Evolutionary conservation across 2,797 vertebrate genomes (phyloP).

Genomic region (Molossus molossus): DNA sequence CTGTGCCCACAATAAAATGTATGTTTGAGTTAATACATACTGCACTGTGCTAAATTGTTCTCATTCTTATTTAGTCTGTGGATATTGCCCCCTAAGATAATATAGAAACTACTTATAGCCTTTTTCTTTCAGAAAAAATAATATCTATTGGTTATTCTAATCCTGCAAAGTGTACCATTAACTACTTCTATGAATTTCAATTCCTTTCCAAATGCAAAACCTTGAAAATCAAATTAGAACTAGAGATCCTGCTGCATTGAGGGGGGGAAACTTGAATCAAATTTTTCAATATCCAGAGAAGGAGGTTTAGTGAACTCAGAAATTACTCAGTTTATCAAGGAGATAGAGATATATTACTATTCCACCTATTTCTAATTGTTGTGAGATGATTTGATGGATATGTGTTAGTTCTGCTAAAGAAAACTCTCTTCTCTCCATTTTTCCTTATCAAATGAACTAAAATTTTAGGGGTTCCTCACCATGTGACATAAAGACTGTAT

Average conservation of each 20-base stretch:
- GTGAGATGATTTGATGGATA: background rate
- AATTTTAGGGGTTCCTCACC: background rate
- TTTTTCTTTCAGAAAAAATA: conserved; percentile 55
- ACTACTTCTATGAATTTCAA: conserved; percentile 69
- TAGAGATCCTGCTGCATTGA: conserved; percentile 72
- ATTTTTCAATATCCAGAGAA: conserved; percentile 87
- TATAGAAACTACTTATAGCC: conserved; percentile 13
- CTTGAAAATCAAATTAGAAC: conserved; percentile 86
- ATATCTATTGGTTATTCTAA: background rate
- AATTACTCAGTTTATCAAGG: conserved; percentile 68
- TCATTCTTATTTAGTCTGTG: conserved; percentile 29
- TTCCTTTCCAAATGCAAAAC: conserved; percentile 74
- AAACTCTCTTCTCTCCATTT: background rate
- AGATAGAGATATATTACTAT: conserved; percentile 50
- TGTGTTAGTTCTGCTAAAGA: background rate
- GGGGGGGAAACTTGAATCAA: conserved; percentile 65
- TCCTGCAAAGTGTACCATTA: background rate
- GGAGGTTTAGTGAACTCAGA: conserved; percentile 76
- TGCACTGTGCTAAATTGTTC: background rate
- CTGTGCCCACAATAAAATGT: background rate
- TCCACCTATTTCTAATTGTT: conserved; percentile 38
- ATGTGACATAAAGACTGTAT: background rate
- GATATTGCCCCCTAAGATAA: background rate
- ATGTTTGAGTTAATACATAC: background rate
- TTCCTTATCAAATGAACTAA: background rate